phyloP scores from a whole-genome alignment of 1,140 invertebrate species.

The Drosophila dunni region DNA sequence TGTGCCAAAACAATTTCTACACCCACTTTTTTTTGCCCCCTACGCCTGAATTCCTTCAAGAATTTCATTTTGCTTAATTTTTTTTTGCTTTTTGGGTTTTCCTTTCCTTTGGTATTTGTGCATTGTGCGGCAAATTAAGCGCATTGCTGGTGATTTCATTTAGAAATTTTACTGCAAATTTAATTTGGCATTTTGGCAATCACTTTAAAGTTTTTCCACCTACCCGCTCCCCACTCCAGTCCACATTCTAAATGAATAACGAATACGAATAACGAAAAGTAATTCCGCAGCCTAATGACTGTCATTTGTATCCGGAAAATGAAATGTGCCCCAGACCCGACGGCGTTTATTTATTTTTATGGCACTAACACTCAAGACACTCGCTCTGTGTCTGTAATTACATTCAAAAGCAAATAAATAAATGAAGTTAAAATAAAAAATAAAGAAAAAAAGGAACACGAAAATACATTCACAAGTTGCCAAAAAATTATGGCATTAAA shows the following conservation, averaged over 20 bases:
- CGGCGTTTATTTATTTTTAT: slow-evolving; percentile 75
- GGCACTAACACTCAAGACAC: slow-evolving; percentile 26
- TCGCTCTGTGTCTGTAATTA: slow-evolving; percentile 61
- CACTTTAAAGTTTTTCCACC: slow-evolving; percentile 58
- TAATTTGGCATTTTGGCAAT: slow-evolving; percentile 61
- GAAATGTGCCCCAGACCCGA: slow-evolving; percentile 63
- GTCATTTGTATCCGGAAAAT: slow-evolving; percentile 70
- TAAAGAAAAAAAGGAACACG: not conserved
- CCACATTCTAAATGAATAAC: slow-evolving; percentile 7
- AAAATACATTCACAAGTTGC: slow-evolving; percentile 55
- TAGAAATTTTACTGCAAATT: slow-evolving; percentile 55
- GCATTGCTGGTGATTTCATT: slow-evolving; percentile 76
- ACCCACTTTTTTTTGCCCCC: slow-evolving; percentile 40
- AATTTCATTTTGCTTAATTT: slow-evolving; percentile 36
- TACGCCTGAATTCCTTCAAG: slow-evolving; percentile 41
- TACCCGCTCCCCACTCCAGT: too few species aligned
- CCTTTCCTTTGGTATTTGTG: slow-evolving; percentile 43
- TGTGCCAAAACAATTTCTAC: slow-evolving; percentile 74
- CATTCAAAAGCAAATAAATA: slow-evolving; percentile 13
- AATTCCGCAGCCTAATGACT: slow-evolving; percentile 73
- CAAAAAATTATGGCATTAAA: slow-evolving; percentile 66
- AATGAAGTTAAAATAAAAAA: not conserved
- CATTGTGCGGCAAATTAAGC: slow-evolving; percentile 79
- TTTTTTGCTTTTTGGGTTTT: slow-evolving; percentile 10
- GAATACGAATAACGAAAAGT: slow-evolving; percentile 53